Percentiles rank a stretch among this genome's conserved stretches.
Evolutionary conservation across 2,113 vertebrate species (phyloP).

Genomic region (Strigops habroptila): DNA sequence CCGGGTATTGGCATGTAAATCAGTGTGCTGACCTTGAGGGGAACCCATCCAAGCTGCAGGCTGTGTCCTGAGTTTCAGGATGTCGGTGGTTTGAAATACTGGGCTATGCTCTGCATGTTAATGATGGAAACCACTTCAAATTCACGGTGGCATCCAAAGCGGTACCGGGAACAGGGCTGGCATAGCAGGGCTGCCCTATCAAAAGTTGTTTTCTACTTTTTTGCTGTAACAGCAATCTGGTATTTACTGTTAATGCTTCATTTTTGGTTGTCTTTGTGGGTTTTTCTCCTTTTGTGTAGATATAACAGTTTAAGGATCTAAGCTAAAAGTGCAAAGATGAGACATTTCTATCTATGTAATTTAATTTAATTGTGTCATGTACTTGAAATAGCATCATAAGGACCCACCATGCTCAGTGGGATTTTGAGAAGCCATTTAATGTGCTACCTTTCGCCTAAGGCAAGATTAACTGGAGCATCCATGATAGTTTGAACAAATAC

Average conservation of each 20-base stretch:
- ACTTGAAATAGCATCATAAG: neutral
- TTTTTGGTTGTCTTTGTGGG: neutral
- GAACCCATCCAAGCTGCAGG: slow-evolving; percentile 11
- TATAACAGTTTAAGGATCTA: neutral
- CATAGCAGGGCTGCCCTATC: neutral
- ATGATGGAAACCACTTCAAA: slow-evolving; percentile 50
- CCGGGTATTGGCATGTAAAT: slow-evolving; percentile 61
- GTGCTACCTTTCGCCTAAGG: neutral
- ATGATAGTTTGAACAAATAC: neutral
- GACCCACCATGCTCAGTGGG: neutral
- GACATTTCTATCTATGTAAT: neutral
- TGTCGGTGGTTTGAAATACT: slow-evolving; percentile 31
- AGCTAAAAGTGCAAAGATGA: neutral
- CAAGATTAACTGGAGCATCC: neutral
- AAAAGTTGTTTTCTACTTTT: slow-evolving; percentile 18
- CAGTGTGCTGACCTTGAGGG: slow-evolving; percentile 54
- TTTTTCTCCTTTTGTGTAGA: neutral
- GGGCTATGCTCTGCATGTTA: slow-evolving; percentile 40
- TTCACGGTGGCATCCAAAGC: neutral
- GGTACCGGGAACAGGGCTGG: neutral
- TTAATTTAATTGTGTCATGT: neutral
- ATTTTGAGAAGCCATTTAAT: neutral
- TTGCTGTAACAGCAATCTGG: neutral
- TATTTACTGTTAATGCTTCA: neutral
- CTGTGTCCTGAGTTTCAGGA: slow-evolving; percentile 38